These are phyloP conservation scores for Microtus oregoni DNA, from an alignment of 2,113 vertebrate species.

Conservation along the genomic window DNA sequence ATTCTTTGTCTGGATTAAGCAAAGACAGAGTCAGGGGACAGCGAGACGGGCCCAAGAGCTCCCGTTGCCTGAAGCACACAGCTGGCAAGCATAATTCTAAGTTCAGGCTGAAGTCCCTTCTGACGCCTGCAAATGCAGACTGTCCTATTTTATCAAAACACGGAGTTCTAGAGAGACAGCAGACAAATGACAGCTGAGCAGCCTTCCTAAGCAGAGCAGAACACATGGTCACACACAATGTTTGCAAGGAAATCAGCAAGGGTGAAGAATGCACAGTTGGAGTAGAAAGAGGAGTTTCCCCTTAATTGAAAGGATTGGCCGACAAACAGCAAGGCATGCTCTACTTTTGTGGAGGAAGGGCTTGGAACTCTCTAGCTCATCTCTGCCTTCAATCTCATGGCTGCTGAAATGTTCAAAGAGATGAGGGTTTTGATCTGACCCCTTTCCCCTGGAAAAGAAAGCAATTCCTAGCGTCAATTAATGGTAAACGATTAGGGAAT, in stretches of 20 bases:
- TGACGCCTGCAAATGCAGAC: conserved; percentile 63
- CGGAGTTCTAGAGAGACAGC: conserved; percentile 28
- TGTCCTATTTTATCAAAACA: conserved; percentile 66
- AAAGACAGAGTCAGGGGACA: conserved; percentile 39
- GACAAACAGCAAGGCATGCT: not conserved
- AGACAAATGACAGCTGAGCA: conserved; percentile 57
- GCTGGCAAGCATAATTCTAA: conserved; percentile 74
- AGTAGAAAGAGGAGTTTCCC: not conserved
- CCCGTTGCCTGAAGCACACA: conserved; percentile 62
- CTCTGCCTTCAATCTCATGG: conserved; percentile 8
- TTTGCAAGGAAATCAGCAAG: conserved; percentile 66
- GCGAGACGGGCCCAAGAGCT: conserved; percentile 6
- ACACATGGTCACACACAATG: conserved; percentile 29
- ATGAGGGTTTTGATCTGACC: not conserved
- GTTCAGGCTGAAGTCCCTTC: conserved; percentile 57
- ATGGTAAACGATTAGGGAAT: conserved; percentile 11
- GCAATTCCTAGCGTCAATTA: not conserved
- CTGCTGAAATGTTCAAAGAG: conserved; percentile 4
- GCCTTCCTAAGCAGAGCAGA: conserved; percentile 54
- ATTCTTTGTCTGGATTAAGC: conserved; percentile 49
- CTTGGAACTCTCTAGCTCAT: not conserved
- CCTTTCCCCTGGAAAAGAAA: not conserved
- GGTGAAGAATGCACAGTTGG: conserved; percentile 11
- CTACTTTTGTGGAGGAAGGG: not conserved
- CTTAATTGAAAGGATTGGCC: conserved; percentile 62